Conservation (phyloP, 2,888 invertebrate genomes). For the Drosophila kanekoi region DNA sequence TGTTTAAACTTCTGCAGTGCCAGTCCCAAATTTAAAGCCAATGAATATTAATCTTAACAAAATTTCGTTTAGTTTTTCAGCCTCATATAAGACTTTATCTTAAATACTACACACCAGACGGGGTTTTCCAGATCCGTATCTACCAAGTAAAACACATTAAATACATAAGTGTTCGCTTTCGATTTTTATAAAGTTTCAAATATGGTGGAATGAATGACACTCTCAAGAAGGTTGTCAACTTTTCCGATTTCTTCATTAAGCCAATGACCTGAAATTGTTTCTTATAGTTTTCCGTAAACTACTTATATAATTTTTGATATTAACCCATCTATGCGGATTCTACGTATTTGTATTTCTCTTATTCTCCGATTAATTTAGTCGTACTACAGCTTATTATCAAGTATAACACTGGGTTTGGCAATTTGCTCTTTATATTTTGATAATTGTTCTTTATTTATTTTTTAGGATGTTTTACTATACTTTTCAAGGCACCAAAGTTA, state of each 20-base stretch:
- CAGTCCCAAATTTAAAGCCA: no score
- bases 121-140: no score
- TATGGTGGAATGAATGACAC: constrained; percentile 97
- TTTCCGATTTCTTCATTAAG: constrained; percentile 94
- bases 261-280: constrained; percentile 95
- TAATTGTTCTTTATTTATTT: constrained; percentile 93
- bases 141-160: no score
- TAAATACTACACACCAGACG: no score
- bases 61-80: no score
- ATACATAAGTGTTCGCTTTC: constrained; percentile 4
- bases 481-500: constrained; percentile 93
- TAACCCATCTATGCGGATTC: constrained; percentile 89
- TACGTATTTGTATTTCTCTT: constrained; percentile 92
- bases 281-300: constrained; percentile 96
- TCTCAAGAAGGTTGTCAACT: constrained; percentile 94
- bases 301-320: constrained; percentile 95
- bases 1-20: no score
- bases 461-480: constrained; percentile 90
- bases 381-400: constrained; percentile 96
- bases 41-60: no score
- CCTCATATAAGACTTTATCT: no score
- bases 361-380: constrained; percentile 96
- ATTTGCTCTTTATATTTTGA: constrained; percentile 96
- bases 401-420: constrained; percentile 97
- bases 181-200: constrained; percentile 86